These are phyloP conservation scores for Hippocampus abdominalis DNA, from an alignment of 2,113 vertebrate species.

Conservation along the genomic window DNA sequence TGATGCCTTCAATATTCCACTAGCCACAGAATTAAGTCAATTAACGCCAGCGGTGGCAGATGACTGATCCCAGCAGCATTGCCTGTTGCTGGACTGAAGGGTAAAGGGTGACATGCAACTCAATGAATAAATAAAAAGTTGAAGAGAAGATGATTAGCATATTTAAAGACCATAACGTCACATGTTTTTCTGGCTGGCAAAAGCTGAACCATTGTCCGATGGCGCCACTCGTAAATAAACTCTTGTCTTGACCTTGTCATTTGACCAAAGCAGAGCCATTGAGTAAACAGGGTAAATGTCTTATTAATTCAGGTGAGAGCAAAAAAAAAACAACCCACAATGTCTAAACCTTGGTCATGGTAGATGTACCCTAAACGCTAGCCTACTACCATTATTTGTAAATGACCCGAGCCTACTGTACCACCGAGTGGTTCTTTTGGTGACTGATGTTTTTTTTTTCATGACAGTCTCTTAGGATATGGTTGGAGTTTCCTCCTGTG, in stretches of 20 bases:
- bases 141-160: neutral
- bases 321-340: neutral
- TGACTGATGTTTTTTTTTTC: no score
- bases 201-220: neutral
- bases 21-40: constrained; percentile 6
- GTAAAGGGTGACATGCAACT: neutral
- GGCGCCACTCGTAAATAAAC: neutral
- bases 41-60: neutral
- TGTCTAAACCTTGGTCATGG: neutral
- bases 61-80: neutral
- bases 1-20: neutral
- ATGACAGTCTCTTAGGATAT: no score
- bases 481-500: no score
- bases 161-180: neutral
- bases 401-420: no score
- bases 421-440: no score
- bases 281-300: neutral
- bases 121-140: neutral
- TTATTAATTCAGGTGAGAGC: neutral
- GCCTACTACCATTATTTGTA: no score
- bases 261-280: neutral
- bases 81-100: neutral
- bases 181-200: neutral
- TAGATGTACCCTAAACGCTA: neutral
- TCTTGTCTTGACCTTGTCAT: neutral